These are phyloP conservation scores for Coremacera marginata DNA, from an alignment of 2,888 invertebrate species.

Conservation along the genomic window DNA sequence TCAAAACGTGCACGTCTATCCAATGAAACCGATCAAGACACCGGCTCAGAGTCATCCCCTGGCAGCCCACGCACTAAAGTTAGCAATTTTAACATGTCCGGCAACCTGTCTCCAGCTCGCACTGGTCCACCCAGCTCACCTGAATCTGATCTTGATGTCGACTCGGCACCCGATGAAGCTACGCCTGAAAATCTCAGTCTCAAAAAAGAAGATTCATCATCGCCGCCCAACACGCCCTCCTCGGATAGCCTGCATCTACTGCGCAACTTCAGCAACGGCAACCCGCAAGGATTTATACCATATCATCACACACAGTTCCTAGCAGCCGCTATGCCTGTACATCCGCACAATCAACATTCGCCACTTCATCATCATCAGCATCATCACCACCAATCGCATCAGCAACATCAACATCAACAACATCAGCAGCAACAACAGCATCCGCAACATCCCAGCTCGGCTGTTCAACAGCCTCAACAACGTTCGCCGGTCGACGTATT, in stretches of 20 bases:
- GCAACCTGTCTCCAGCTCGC: conserved; percentile 66
- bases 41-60: conserved; percentile 68
- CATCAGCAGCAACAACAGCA: conserved; percentile 49
- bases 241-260: conserved; percentile 65
- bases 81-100: conserved; percentile 60
- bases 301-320: conserved; percentile 69
- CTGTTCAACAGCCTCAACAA: conserved; percentile 64
- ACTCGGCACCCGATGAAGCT: conserved; percentile 70
- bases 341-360: conserved; percentile 45
- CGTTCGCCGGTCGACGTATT: conserved; percentile 90
- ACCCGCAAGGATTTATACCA: conserved; percentile 70
- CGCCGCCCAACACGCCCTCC: conserved; percentile 67
- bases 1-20: conserved; percentile 68
- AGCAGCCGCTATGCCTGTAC: conserved; percentile 55
- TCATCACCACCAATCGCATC: conserved; percentile 51
- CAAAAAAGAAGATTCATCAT: conserved; percentile 74
- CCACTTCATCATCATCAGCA: conserved; percentile 45
- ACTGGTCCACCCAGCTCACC: conserved; percentile 69
- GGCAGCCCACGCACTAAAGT: conserved; percentile 66
- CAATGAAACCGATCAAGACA: conserved; percentile 69
- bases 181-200: conserved; percentile 87
- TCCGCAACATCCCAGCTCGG: conserved; percentile 34
- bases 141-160: conserved; percentile 69
- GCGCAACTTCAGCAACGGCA: conserved; percentile 62
- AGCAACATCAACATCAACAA: conserved; percentile 53